Base-by-base conservation (phyloP, 2,797 vertebrate species). In the Parauchenoglanis ngamensis region DNA sequence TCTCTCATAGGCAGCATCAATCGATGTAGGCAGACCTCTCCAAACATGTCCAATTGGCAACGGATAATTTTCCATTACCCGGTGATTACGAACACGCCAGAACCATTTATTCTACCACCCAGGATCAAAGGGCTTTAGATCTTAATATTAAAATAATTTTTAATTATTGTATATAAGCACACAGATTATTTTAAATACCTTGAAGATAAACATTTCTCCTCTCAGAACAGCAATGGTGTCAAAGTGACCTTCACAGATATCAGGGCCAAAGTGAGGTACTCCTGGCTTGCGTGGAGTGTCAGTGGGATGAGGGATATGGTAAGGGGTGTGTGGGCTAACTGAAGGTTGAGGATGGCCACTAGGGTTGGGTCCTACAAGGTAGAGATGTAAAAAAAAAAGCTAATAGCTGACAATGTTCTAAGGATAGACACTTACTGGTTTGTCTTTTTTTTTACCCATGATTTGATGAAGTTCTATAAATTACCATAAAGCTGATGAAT, bases 191-290 rank as follows among this genome's bases (percentile, higher is more conserved):
- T 0, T 4, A 15, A 54, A 88, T 91, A 98, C 97, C 97, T 98
- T 98, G 91, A 98, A 98, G 72, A 98, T 95, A 92, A 98, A 98
- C 97, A 98, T 98, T 92, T 98, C 97, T 87, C 97, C 97, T 87
- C 97, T 95, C 40, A 98, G 95, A 92, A 97, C 94, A 59, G 92
- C 96, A 31, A 98, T 96, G 0, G 96, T 97, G 93, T 98, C 97
- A 77, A 97, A 98, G 91, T 97, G 96, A 28, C 97, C 97, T 0
- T 98, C 96, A 35, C 98, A 98, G 92, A 98, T 96, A 91, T 97
- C 95, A 78, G 97, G 98, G 35, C 96, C 97, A 2, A 94, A 97
- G 73, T 87, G 90, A 56, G 96, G 93, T 49, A 61, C 86, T 89
- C 92, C 88, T 85, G 95, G 89, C 40, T 91, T 91, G 82, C 94